Evolutionary conservation across 2,888 invertebrate species (phyloP), one percentile per base, ranked within the genome.

Genomic region (Heliconius ethilla): DNA sequence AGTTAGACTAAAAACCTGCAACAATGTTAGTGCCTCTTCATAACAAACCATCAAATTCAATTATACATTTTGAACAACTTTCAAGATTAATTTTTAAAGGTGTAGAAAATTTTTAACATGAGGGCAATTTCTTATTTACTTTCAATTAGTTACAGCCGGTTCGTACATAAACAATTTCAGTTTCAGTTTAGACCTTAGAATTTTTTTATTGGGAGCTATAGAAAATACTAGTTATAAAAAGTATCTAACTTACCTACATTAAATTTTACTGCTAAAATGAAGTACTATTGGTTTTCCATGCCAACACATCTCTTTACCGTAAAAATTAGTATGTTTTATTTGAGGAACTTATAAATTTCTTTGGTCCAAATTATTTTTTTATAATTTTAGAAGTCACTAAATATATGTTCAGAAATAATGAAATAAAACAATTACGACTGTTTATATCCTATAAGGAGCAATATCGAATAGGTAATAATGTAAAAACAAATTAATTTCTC

Each of bases 231-330:
- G 29, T 69, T 27, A 10, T 18, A 65, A 25, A 10, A 62, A 33
- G 37, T 59, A 15, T 33, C 25, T 70, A 67, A 89, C 90, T 91
- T 84, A 91, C 92, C 91, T 91, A 91, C 90, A 91, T 90, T 80
- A 87, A 88, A 81, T 76, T 75, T 65, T 74, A 75, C 78, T 77
- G 74, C 63, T 78, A 33, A 63, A 73, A 82, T 86, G 40, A 73
- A 63, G 76, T 74, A 77, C 62, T 55, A 75, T 75, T 77, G 86
- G 85, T 82, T 82, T 75, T 82, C 84, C 84, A 83, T 90, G 90
- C 88, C 91, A 90, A 90, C 89, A 88, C 90, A 91, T 90, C 87
- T 86, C 81, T 79, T 77, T 78, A 69, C 70, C 79, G 59, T 75
- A 80, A 79, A 78, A 66, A 75, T 75, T 75, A 72, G 70, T 69